A percentile compares a stretch with the other conserved stretches of the same genome.
Evolutionary conservation across 2,797 vertebrate genomes (phyloP).

Genomic region (Cuculus canorus): DNA sequence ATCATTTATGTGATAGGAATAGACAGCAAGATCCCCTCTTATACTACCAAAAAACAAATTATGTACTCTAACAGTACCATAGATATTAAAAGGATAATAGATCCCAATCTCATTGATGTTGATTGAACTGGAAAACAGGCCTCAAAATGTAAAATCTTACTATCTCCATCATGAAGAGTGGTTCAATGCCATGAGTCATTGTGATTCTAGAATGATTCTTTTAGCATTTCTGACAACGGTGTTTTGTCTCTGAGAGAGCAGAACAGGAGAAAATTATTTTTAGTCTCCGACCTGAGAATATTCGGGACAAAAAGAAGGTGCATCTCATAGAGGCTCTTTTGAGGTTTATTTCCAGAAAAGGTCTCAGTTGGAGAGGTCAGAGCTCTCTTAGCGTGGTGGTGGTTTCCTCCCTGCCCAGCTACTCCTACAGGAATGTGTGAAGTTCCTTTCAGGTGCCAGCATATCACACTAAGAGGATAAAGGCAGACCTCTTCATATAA

Average conservation of each 20-base stretch:
- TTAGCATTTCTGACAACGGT: constrained; percentile 17
- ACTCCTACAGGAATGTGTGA: background rate
- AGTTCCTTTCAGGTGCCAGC: background rate
- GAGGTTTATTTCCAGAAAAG: background rate
- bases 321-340: background rate
- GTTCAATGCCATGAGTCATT: constrained; percentile 37
- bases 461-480: background rate
- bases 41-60: background rate
- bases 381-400: background rate
- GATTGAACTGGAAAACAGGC: constrained; percentile 4
- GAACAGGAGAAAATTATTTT: constrained; percentile 26
- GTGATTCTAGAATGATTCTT: constrained; percentile 6
- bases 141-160: constrained; percentile 1
- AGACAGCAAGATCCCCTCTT: background rate
- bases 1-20: background rate
- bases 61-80: background rate
- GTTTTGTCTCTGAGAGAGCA: background rate
- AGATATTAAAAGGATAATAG: background rate
- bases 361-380: background rate
- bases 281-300: background rate
- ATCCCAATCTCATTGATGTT: background rate
- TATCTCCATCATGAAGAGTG: background rate
- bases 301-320: constrained; percentile 4
- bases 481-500: background rate
- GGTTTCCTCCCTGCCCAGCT: background rate